Evolutionary conservation across 2,888 invertebrate genomes (phyloP).

Genomic region (Diplazon laetatorius): DNA sequence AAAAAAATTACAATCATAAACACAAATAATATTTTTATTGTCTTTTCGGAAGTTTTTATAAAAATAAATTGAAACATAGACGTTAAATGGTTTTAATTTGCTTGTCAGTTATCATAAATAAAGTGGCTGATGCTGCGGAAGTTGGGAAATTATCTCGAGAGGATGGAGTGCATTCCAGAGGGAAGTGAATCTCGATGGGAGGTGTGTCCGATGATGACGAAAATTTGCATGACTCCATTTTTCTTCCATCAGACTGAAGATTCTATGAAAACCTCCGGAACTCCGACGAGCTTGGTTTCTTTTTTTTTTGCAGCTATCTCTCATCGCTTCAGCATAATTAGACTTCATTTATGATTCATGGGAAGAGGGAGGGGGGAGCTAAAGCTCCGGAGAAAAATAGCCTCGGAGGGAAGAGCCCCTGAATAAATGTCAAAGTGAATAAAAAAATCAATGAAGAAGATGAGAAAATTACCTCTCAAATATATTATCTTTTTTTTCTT

Average conservation of each 20-base stretch:
- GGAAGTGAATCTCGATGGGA: constrained; percentile 20
- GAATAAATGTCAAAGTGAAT: too few relatives aligned
- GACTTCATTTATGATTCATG: constrained; percentile 5
- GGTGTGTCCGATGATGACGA: constrained; percentile 11
- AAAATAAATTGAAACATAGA: too few relatives aligned
- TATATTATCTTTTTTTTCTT: too few relatives aligned
- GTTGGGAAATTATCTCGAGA: background rate
- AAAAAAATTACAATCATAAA: too few relatives aligned
- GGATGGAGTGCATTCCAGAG: constrained; percentile 1
- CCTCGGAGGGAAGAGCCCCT: too few relatives aligned
- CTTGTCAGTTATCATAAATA: background rate
- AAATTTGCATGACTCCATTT: constrained; percentile 24
- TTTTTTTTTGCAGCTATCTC: background rate
- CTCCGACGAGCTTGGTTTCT: background rate
- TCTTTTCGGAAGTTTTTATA: too few relatives aligned
- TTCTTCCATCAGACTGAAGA: background rate
- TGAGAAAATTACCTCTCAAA: too few relatives aligned
- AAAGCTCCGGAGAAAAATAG: too few relatives aligned
- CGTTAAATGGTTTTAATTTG: background rate
- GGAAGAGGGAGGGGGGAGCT: too few relatives aligned
- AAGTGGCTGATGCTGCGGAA: background rate
- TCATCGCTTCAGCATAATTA: constrained; percentile 14
- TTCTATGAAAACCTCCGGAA: background rate
- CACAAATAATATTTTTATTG: too few relatives aligned
- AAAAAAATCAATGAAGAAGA: too few relatives aligned